Percentiles rank a stretch among this genome's conserved stretches.
Evolutionary conservation across 2,888 invertebrate species (phyloP).

Genomic region (Theretra japonica): DNA sequence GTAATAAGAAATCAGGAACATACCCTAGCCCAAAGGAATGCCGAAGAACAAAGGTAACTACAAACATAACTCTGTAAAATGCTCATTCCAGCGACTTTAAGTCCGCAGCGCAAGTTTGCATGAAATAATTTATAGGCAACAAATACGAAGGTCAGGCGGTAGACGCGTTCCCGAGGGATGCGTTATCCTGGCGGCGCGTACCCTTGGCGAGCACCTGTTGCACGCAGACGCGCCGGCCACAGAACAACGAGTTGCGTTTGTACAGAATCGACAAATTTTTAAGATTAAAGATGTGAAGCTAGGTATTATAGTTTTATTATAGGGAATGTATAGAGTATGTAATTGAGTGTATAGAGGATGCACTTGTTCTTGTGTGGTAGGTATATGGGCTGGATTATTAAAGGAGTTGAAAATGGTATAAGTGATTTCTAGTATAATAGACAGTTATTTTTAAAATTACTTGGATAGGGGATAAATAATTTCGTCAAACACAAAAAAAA

Average conservation of each 20-base stretch:
- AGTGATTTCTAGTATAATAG: too few species aligned
- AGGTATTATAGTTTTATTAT: neutral
- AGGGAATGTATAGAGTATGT: neutral
- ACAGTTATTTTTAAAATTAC: too few species aligned
- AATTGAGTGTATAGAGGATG: too few species aligned
- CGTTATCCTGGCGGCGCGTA: slow-evolving; percentile 34
- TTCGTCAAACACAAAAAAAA: too few species aligned
- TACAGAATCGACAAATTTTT: slow-evolving; percentile 24
- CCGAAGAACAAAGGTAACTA: too few species aligned
- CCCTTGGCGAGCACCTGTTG: slow-evolving; percentile 38
- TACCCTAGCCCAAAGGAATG: neutral
- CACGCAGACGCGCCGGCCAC: slow-evolving; percentile 31
- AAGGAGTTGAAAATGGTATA: too few species aligned
- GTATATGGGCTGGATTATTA: too few species aligned
- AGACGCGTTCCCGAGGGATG: slow-evolving; percentile 43
- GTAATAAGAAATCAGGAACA: neutral
- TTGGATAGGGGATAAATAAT: too few species aligned
- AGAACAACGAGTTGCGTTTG: slow-evolving; percentile 25
- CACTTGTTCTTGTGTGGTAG: too few species aligned
- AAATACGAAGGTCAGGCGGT: slow-evolving; percentile 51
- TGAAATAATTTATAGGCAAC: slow-evolving; percentile 40
- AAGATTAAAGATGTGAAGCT: neutral
- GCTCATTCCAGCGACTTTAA: slow-evolving; percentile 25
- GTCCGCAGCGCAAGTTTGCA: slow-evolving; percentile 25
- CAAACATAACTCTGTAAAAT: neutral